Conservation (phyloP, 2,797 vertebrate species). For the Hemibagrus guttatus region DNA sequence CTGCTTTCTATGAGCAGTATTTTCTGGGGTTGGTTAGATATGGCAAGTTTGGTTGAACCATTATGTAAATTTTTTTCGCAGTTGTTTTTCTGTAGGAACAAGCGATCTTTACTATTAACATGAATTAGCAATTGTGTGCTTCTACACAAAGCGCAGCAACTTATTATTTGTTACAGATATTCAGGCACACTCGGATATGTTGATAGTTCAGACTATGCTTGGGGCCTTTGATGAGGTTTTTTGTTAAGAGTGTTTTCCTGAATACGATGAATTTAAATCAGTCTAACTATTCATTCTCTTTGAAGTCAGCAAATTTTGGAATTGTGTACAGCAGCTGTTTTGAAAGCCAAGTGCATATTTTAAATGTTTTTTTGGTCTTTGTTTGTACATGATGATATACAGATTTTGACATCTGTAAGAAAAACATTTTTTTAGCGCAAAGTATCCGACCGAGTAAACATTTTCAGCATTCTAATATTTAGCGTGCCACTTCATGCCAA, state of each 20-base stretch:
- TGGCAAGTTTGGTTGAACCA: not conserved
- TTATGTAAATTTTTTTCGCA: not conserved
- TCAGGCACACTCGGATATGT: not conserved
- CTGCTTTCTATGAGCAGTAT: not conserved
- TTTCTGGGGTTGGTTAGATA: not conserved
- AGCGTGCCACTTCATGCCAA: not conserved
- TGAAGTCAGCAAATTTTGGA: slow-evolving; percentile 36
- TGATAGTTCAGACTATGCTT: not conserved
- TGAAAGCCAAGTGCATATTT: slow-evolving; percentile 30
- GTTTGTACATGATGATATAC: slow-evolving; percentile 32
- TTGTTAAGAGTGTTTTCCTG: not conserved
- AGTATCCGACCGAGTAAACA: not conserved
- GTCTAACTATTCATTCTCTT: slow-evolving; percentile 31
- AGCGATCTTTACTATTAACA: too few species aligned
- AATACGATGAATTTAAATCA: slow-evolving; percentile 25
- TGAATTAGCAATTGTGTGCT: not conserved
- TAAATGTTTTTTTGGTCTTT: slow-evolving; percentile 3
- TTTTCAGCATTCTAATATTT: not conserved
- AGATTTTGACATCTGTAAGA: slow-evolving; percentile 22
- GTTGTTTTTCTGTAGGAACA: not conserved
- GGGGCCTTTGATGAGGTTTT: slow-evolving; percentile 4
- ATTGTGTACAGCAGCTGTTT: slow-evolving; percentile 20
- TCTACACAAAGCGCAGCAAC: not conserved
- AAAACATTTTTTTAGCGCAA: not conserved
- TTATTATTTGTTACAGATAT: not conserved